A percentile compares a stretch with the other conserved stretches of the same genome.
phyloP scores from a whole-genome alignment of 2,888 invertebrate genomes.

The Sarcophaga caerulescens region DNA sequence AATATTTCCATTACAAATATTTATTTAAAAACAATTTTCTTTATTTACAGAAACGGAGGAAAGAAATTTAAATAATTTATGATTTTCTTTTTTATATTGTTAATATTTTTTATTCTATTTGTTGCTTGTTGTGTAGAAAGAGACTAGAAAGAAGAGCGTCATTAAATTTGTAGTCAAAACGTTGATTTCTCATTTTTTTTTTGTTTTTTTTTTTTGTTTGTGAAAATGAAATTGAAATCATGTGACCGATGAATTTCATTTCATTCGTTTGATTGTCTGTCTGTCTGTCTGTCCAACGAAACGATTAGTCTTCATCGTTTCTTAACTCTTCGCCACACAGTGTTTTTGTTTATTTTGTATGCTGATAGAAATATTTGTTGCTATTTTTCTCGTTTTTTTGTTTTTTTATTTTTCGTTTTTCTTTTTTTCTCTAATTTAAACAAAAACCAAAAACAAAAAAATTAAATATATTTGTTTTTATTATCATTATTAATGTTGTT shows the following conservation, averaged over 20 bases:
- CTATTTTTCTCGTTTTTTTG: neutral
- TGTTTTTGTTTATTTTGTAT: slow-evolving; percentile 31
- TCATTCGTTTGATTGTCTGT: slow-evolving; percentile 14
- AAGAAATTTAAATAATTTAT: slow-evolving; percentile 6
- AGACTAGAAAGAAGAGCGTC: slow-evolving; percentile 38
- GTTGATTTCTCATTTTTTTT: too few relatives aligned
- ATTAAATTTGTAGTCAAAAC: slow-evolving; percentile 34
- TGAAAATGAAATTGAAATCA: slow-evolving; percentile 62
- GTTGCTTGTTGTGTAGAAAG: slow-evolving; percentile 17
- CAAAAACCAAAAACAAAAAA: neutral
- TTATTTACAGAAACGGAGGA: neutral
- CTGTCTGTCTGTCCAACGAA: neutral
- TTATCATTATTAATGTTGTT: neutral
- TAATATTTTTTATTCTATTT: neutral
- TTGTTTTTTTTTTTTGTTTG: slow-evolving; percentile 51
- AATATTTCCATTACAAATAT: slow-evolving; percentile 6
- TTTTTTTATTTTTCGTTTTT: too few relatives aligned
- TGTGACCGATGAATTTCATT: slow-evolving; percentile 57
- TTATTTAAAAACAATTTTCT: slow-evolving; percentile 2
- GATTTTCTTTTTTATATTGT: neutral
- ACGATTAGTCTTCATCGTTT: neutral
- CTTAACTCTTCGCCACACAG: neutral
- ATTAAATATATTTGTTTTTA: neutral
- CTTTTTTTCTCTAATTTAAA: too few relatives aligned
- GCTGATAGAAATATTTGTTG: slow-evolving; percentile 5